Evolutionary conservation across 2,888 invertebrate species (phyloP).

Genomic region (Zygogramma bicolorata): DNA sequence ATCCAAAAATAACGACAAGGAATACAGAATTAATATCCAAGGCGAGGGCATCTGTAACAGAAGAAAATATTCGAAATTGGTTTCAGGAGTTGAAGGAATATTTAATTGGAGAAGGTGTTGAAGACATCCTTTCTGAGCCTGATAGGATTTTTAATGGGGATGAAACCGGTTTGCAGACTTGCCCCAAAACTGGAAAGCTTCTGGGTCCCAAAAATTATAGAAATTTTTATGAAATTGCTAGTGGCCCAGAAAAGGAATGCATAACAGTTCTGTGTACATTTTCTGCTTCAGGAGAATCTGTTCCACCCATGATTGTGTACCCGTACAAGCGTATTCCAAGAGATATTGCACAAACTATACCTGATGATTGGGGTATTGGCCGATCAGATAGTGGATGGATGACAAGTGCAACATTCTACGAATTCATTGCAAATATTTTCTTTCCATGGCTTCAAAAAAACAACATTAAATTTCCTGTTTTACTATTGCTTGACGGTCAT

Average conservation of each 20-base stretch:
- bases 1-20: conserved; percentile 47
- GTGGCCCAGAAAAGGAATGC: conserved; percentile 27
- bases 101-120: neutral
- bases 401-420: conserved; percentile 25
- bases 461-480: neutral
- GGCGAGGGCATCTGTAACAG: conserved; percentile 36
- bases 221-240: conserved; percentile 22
- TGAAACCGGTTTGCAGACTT: neutral
- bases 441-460: conserved; percentile 6
- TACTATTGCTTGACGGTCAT: conserved; percentile 14
- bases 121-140: neutral
- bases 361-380: conserved; percentile 45
- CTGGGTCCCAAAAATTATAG: conserved; percentile 14
- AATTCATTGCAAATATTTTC: neutral
- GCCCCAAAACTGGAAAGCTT: neutral
- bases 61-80: neutral
- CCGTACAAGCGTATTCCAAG: conserved; percentile 50
- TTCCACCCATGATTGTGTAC: conserved; percentile 49
- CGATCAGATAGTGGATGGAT: conserved; percentile 51
- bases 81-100: neutral
- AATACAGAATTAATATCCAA: conserved; percentile 51
- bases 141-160: neutral
- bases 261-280: conserved; percentile 47
- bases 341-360: conserved; percentile 45
- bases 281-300: conserved; percentile 39